Evolutionary conservation across 2,797 vertebrate genomes (phyloP).

Genomic region (Vipera ursinii): DNA sequence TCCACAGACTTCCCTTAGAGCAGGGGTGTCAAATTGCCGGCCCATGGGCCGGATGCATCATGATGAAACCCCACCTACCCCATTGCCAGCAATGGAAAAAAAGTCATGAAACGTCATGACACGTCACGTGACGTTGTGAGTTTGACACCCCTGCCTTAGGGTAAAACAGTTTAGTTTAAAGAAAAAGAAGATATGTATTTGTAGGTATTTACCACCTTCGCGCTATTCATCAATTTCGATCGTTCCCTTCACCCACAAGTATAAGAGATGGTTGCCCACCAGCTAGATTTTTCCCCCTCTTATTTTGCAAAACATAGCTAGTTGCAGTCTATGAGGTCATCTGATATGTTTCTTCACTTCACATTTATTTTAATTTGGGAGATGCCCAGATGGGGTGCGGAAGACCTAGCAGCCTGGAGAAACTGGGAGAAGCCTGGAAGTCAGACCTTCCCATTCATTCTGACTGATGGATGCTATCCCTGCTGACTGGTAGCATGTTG

Average conservation of each 20-base stretch:
- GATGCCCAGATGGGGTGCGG: not conserved
- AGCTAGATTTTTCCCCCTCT: not conserved
- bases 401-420: not conserved
- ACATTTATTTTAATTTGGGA: not conserved
- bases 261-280: not conserved
- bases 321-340: not conserved
- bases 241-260: not conserved
- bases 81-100: too few species aligned
- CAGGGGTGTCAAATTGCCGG: too few species aligned
- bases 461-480: not conserved
- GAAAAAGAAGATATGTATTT: not conserved
- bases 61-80: too few species aligned
- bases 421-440: not conserved
- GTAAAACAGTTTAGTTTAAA: not conserved
- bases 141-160: not conserved
- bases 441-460: not conserved
- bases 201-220: not conserved
- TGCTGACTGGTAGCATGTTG: not conserved
- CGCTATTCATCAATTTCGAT: not conserved
- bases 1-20: not conserved
- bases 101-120: too few species aligned
- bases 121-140: too few species aligned
- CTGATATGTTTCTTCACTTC: not conserved
- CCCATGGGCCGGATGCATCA: too few species aligned
- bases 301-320: not conserved